Percentiles rank a stretch among this genome's conserved stretches.
Conservation (phyloP, 1,140 invertebrate genomes). For the Drosophila sp. region DNA sequence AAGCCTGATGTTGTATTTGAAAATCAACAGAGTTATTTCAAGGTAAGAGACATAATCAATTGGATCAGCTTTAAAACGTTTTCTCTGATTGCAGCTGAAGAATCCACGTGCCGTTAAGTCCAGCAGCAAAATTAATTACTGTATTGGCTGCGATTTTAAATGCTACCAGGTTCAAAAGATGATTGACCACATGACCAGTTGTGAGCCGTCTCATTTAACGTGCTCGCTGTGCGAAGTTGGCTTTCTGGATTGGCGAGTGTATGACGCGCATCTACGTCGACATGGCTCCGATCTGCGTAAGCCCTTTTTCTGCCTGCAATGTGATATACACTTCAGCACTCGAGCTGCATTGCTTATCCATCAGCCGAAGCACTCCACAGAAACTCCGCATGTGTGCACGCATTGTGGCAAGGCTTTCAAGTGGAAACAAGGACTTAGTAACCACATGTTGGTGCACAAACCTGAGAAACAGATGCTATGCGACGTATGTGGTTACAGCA, state of each 20-base stretch:
- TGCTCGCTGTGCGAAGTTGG: conserved; percentile 86
- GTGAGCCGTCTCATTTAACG: conserved; percentile 85
- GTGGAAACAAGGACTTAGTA: conserved; percentile 87
- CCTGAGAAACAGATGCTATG: conserved; percentile 87
- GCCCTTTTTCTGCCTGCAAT: conserved; percentile 86
- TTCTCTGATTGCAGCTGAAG: conserved; percentile 49
- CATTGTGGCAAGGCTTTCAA: conserved; percentile 88
- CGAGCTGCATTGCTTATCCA: conserved; percentile 86
- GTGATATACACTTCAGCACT: conserved; percentile 86
- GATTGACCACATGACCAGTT: conserved; percentile 84
- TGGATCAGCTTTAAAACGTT: not conserved
- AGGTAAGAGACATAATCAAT: conserved; percentile 33
- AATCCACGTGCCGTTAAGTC: conserved; percentile 66
- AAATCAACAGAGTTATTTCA: conserved; percentile 74
- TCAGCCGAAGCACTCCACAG: conserved; percentile 86
- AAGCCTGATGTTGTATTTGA: conserved; percentile 70
- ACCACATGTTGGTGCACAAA: conserved; percentile 86
- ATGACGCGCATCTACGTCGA: conserved; percentile 85
- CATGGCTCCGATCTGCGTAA: conserved; percentile 85
- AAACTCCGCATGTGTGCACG: conserved; percentile 86
- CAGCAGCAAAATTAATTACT: conserved; percentile 84
- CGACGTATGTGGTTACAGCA: conserved; percentile 87
- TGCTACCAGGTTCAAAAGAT: conserved; percentile 84
- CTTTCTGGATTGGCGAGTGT: conserved; percentile 83
- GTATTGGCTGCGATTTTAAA: conserved; percentile 83